phyloP scores from a whole-genome alignment of 2,888 invertebrate genomes.

The Latrodectus hesperus region DNA sequence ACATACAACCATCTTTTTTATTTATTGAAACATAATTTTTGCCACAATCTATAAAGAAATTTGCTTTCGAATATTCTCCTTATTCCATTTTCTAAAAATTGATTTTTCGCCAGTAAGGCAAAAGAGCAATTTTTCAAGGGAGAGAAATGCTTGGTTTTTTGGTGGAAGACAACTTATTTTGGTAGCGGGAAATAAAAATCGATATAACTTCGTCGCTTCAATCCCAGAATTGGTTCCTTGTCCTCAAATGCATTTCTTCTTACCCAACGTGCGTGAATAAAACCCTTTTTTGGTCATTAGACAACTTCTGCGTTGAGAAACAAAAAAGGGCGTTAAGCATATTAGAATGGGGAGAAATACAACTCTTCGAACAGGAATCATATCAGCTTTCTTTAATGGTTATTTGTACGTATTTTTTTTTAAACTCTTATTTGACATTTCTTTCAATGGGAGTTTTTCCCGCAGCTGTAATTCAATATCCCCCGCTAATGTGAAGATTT shows the following conservation, averaged over 20 bases:
- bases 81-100: no score
- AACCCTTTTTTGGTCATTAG: conserved; percentile 49
- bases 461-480: background rate
- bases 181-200: background rate
- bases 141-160: background rate
- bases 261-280: conserved; percentile 28
- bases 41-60: no score
- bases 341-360: background rate
- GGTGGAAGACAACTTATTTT: background rate
- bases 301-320: conserved; percentile 11
- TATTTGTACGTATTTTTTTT: background rate
- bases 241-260: conserved; percentile 2
- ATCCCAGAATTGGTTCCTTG: background rate
- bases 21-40: no score
- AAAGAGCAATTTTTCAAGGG: no score
- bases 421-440: background rate
- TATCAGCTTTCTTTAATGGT: background rate
- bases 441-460: background rate
- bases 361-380: background rate
- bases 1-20: no score
- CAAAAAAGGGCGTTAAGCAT: background rate
- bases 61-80: no score
- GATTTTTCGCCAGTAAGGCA: no score
- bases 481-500: no score
- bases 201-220: background rate